These are phyloP conservation scores for Acanthisitta chloris DNA, from an alignment of 2,113 vertebrate species.

Conservation along the genomic window DNA sequence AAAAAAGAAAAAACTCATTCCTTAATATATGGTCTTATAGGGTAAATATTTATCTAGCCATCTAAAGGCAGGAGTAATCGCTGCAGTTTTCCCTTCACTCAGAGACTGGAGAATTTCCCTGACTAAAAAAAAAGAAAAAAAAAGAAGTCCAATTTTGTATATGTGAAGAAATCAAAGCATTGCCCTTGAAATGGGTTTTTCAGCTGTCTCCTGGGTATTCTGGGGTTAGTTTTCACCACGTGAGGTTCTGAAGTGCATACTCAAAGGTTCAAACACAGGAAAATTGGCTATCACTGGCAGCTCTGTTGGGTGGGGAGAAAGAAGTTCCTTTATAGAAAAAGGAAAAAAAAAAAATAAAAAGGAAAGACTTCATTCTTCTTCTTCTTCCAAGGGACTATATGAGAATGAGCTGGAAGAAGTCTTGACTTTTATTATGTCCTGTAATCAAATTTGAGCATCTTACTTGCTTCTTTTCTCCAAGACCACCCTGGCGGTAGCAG, in stretches of 20 bases:
- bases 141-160: constrained; percentile 28
- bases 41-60: constrained; percentile 64
- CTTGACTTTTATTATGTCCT: constrained; percentile 70
- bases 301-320: constrained; percentile 61
- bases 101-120: constrained; percentile 27
- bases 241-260: constrained; percentile 64
- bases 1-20: constrained; percentile 43
- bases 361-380: neutral
- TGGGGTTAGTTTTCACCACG: constrained; percentile 63
- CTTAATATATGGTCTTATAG: constrained; percentile 51
- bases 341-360: neutral
- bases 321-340: constrained; percentile 37
- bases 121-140: neutral
- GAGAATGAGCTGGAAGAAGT: constrained; percentile 52
- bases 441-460: constrained; percentile 68
- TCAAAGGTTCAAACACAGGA: constrained; percentile 58
- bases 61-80: constrained; percentile 52
- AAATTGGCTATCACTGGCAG: constrained; percentile 49
- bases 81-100: constrained; percentile 59
- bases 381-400: constrained; percentile 29
- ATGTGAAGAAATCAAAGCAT: constrained; percentile 52
- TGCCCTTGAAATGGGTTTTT: constrained; percentile 55
- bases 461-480: constrained; percentile 52
- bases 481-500: constrained; percentile 65
- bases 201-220: constrained; percentile 59